phyloP scores from a whole-genome alignment of 2,888 invertebrate genomes.

The Agriopis leucophaearia region DNA sequence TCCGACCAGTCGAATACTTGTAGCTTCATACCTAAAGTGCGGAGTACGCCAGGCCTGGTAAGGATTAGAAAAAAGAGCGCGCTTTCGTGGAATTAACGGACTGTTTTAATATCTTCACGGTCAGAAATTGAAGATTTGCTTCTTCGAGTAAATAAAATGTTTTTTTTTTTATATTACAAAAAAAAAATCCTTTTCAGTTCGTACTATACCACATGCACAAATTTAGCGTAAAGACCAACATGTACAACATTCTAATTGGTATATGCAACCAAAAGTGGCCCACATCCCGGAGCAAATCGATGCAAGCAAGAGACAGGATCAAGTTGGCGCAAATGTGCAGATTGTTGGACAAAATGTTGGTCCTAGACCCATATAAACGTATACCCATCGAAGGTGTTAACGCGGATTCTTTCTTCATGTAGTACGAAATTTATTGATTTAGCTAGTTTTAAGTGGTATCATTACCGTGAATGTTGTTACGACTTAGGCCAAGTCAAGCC shows the following conservation, averaged over 20 bases:
- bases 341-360: slow-evolving; percentile 64
- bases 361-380: slow-evolving; percentile 58
- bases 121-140: too few relatives aligned
- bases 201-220: not conserved
- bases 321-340: slow-evolving; percentile 49
- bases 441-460: not conserved
- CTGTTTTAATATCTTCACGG: too few relatives aligned
- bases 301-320: slow-evolving; percentile 31
- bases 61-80: too few relatives aligned
- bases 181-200: slow-evolving; percentile 45
- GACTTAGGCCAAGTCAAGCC: not conserved
- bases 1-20: too few relatives aligned
- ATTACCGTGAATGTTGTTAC: not conserved
- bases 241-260: slow-evolving; percentile 41
- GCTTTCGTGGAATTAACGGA: too few relatives aligned
- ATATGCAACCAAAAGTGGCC: slow-evolving; percentile 49
- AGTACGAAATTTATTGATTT: slow-evolving; percentile 1
- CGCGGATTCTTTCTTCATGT: slow-evolving; percentile 53
- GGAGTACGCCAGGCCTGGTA: too few relatives aligned
- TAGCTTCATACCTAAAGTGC: too few relatives aligned
- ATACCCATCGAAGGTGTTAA: slow-evolving; percentile 62
- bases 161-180: too few relatives aligned
- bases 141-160: too few relatives aligned
- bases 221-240: slow-evolving; percentile 41
- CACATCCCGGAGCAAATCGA: slow-evolving; percentile 21